phyloP scores from a whole-genome alignment of 2,113 vertebrate genomes.

The Sceloporus undulatus region DNA sequence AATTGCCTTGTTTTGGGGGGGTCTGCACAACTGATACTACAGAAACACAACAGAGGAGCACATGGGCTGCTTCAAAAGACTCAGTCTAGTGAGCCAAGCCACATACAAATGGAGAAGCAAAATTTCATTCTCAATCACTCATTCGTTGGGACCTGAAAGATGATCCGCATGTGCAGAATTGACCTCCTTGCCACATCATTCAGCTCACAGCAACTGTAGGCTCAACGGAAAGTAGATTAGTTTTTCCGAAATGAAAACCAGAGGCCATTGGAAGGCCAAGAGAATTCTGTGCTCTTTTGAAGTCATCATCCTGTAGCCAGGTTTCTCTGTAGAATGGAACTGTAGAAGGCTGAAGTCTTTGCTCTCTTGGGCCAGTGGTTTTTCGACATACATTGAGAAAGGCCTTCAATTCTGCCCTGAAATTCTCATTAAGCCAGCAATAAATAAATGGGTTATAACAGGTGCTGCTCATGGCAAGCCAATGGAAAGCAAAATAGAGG shows the following conservation, averaged over 20 bases:
- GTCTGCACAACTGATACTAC: neutral
- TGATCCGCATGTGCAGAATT: neutral
- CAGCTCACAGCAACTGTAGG: slow-evolving; percentile 83
- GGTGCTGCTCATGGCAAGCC: slow-evolving; percentile 70
- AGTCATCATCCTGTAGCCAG: slow-evolving; percentile 67
- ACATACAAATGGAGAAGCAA: neutral
- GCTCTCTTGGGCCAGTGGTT: slow-evolving; percentile 47
- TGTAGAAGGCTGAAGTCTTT: slow-evolving; percentile 56
- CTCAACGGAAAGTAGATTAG: slow-evolving; percentile 85
- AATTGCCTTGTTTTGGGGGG: no score
- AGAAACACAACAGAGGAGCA: neutral
- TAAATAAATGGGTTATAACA: slow-evolving; percentile 75
- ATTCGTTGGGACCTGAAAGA: neutral
- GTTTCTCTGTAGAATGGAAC: slow-evolving; percentile 77
- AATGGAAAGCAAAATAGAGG: slow-evolving; percentile 67
- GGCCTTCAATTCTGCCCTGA: slow-evolving; percentile 54
- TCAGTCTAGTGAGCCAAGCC: neutral
- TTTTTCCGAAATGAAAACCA: slow-evolving; percentile 80
- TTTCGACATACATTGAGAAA: slow-evolving; percentile 80
- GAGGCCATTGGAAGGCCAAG: slow-evolving; percentile 74
- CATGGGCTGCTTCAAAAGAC: neutral
- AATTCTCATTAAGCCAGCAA: slow-evolving; percentile 68
- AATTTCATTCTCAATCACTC: neutral
- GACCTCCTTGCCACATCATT: neutral
- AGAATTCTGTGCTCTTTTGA: slow-evolving; percentile 70